A percentile compares a stretch with the other conserved stretches of the same genome.
Conservation (phyloP, 2,888 invertebrate genomes). For the Mycalesis mineus region DNA sequence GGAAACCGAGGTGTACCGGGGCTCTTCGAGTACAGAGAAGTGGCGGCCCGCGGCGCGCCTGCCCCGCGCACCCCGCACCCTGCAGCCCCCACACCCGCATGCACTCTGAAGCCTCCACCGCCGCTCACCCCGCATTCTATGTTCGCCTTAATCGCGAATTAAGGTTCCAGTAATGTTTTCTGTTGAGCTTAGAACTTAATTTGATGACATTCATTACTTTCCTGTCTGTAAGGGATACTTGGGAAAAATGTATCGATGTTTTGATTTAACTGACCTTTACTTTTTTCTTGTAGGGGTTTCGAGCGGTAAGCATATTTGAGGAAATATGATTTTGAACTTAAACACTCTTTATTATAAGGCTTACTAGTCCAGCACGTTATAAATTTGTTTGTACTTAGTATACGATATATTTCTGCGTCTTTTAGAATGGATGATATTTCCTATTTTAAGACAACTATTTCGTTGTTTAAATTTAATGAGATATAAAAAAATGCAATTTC, state of each 20-base stretch:
- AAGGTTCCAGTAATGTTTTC: conserved; percentile 74
- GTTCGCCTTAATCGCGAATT: conserved; percentile 77
- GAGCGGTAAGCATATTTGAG: not conserved
- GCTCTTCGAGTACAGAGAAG: conserved; percentile 76
- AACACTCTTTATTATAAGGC: not conserved
- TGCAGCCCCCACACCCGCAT: conserved; percentile 50
- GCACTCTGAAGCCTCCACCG: conserved; percentile 73
- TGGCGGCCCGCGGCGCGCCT: conserved; percentile 71
- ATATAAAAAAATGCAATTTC: no score
- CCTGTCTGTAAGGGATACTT: conserved; percentile 5
- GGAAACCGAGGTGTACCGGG: conserved; percentile 77
- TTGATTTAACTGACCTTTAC: not conserved
- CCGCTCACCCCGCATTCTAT: conserved; percentile 75
- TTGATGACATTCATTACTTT: conserved; percentile 64
- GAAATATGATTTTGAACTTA: not conserved
- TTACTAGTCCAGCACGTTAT: not conserved
- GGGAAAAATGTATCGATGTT: not conserved
- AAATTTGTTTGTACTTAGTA: not conserved
- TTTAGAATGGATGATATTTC: not conserved
- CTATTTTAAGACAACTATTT: no score
- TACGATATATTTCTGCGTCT: not conserved
- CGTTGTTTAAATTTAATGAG: no score
- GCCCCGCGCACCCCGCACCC: conserved; percentile 48
- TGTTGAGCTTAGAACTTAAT: conserved; percentile 70
- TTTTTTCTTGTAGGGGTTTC: not conserved